phyloP scores from a whole-genome alignment of 1,140 invertebrate genomes.

The Orussus abietinus region DNA sequence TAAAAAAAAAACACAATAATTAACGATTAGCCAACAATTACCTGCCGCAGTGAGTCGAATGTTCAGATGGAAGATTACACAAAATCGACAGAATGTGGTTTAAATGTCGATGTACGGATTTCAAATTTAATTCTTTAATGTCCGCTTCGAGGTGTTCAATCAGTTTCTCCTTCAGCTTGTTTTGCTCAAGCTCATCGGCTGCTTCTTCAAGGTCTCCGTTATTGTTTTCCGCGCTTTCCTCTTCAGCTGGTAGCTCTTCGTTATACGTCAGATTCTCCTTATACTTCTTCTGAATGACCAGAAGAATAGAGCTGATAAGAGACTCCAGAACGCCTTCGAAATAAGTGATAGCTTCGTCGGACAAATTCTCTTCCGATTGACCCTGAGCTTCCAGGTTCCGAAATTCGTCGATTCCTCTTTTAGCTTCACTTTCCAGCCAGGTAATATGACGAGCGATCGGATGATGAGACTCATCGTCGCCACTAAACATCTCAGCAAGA shows the following conservation, averaged over 20 bases:
- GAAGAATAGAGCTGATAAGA: constrained; percentile 58
- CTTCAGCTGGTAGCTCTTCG: not conserved
- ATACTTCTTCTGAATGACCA: constrained; percentile 66
- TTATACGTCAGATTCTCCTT: constrained; percentile 57
- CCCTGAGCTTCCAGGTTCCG: constrained; percentile 16
- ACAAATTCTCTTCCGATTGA: not conserved
- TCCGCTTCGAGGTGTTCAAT: constrained; percentile 59
- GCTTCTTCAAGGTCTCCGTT: constrained; percentile 45
- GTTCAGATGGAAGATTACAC: constrained; percentile 12
- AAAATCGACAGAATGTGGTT: constrained; percentile 24
- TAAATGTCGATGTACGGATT: constrained; percentile 38
- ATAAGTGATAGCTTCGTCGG: constrained; percentile 24
- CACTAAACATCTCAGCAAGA: constrained; percentile 44
- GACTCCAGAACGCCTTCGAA: constrained; percentile 53
- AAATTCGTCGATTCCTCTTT: constrained; percentile 19
- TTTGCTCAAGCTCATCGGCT: constrained; percentile 40
- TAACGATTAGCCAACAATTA: constrained; percentile 15
- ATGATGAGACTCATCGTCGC: constrained; percentile 35
- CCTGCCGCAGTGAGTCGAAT: constrained; percentile 17
- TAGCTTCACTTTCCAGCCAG: constrained; percentile 28
- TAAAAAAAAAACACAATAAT: constrained; percentile 5
- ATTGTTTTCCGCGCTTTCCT: not conserved
- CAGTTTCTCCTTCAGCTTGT: constrained; percentile 59
- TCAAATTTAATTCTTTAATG: constrained; percentile 55
- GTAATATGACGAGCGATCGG: constrained; percentile 33